phyloP scores from a whole-genome alignment of 2,113 vertebrate species.

The Neodon shergylaensis region DNA sequence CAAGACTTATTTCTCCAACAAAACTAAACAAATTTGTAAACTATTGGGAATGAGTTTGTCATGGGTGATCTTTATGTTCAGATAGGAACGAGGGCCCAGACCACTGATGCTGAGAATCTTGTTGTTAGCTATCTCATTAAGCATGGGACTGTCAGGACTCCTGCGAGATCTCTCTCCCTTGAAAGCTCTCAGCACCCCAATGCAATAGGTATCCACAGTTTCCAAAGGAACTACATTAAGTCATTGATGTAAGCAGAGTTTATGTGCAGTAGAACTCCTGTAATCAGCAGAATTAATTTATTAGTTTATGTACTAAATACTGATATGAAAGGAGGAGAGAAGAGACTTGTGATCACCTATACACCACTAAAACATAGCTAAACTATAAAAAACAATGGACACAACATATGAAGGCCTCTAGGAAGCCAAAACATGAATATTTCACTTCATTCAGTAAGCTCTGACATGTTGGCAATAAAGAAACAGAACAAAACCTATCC shows the following conservation, averaged over 20 bases:
- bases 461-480: neutral
- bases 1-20: neutral
- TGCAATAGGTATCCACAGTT: neutral
- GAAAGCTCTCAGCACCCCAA: neutral
- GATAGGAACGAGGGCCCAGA: neutral
- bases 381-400: neutral
- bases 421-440: neutral
- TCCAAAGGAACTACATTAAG: neutral
- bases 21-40: neutral
- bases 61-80: neutral
- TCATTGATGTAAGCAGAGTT: neutral
- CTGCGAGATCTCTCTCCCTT: neutral
- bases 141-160: too few relatives aligned
- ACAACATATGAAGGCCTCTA: neutral
- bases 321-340: too few relatives aligned
- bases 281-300: neutral
- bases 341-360: neutral
- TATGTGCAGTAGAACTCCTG: neutral
- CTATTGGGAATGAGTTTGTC: neutral
- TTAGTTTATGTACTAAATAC: neutral
- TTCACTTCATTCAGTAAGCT: neutral
- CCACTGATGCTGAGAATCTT: neutral
- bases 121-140: neutral
- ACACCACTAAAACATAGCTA: neutral
- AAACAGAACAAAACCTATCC: neutral